These are phyloP conservation scores for Acleris cristana DNA, from an alignment of 2,888 invertebrate genomes.

Conservation along the genomic window DNA sequence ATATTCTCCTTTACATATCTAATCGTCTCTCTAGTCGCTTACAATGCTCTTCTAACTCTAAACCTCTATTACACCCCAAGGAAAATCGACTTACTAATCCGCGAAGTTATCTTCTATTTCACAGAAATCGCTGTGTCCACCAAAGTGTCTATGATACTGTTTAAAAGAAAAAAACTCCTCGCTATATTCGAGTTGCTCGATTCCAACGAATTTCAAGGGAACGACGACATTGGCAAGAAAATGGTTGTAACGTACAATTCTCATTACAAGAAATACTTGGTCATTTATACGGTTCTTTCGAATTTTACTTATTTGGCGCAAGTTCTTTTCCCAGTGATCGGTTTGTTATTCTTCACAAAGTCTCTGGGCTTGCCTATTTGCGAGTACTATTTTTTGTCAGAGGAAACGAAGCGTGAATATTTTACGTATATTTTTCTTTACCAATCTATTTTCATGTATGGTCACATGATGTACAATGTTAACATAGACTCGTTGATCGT, in stretches of 20 bases:
- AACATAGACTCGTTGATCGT: slow-evolving; percentile 63
- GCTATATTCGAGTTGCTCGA: slow-evolving; percentile 60
- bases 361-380: slow-evolving; percentile 62
- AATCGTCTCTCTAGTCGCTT: slow-evolving; percentile 51
- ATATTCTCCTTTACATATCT: slow-evolving; percentile 58
- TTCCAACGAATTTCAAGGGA: slow-evolving; percentile 55
- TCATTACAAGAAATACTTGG: slow-evolving; percentile 54
- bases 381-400: slow-evolving; percentile 67
- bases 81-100: slow-evolving; percentile 61
- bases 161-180: slow-evolving; percentile 56
- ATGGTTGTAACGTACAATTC: slow-evolving; percentile 49
- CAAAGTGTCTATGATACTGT: slow-evolving; percentile 62
- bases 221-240: slow-evolving; percentile 49
- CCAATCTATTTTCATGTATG: slow-evolving; percentile 64
- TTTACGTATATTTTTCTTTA: slow-evolving; percentile 60
- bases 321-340: slow-evolving; percentile 55
- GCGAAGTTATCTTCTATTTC: slow-evolving; percentile 59
- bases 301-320: slow-evolving; percentile 52
- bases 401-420: slow-evolving; percentile 53
- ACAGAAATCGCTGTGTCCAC: slow-evolving; percentile 46
- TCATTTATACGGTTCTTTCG: slow-evolving; percentile 47
- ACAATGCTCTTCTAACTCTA: slow-evolving; percentile 60
- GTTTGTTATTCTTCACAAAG: slow-evolving; percentile 51
- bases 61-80: slow-evolving; percentile 63
- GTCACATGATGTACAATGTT: slow-evolving; percentile 67